phyloP scores from a whole-genome alignment of 2,113 vertebrate species.

The Tetrao urogallus region DNA sequence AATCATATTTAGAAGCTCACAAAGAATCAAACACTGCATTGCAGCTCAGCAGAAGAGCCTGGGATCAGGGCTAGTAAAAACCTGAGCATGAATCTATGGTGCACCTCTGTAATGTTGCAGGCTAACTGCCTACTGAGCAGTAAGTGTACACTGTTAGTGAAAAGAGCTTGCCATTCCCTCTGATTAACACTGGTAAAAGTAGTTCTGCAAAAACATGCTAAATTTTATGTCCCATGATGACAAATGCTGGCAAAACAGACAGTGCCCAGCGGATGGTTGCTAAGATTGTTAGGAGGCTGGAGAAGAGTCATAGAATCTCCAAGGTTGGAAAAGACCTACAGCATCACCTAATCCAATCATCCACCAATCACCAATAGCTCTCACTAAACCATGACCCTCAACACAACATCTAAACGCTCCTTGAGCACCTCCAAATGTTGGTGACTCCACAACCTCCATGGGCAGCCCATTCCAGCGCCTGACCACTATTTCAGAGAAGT shows the following conservation, averaged over 20 bases:
- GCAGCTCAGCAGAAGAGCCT: background rate
- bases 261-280: fast-evolving
- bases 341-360: too few species aligned
- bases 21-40: background rate
- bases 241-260: background rate
- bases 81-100: background rate
- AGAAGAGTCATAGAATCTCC: background rate
- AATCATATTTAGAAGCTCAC: background rate
- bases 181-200: background rate
- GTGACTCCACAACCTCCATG: too few species aligned
- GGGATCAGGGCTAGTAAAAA: background rate
- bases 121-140: background rate
- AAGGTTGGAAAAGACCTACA: too few species aligned
- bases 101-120: background rate
- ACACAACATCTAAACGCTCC: too few species aligned
- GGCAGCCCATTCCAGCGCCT: too few species aligned
- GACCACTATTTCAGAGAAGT: too few species aligned
- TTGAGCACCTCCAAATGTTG: too few species aligned
- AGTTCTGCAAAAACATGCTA: background rate
- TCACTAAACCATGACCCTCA: too few species aligned
- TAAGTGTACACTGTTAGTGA: background rate
- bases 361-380: too few species aligned
- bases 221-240: background rate
- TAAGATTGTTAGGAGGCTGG: background rate
- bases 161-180: background rate